Evolutionary conservation across 2,113 vertebrate genomes (phyloP).

Genomic region (Nothocercus nigrocapillus): DNA sequence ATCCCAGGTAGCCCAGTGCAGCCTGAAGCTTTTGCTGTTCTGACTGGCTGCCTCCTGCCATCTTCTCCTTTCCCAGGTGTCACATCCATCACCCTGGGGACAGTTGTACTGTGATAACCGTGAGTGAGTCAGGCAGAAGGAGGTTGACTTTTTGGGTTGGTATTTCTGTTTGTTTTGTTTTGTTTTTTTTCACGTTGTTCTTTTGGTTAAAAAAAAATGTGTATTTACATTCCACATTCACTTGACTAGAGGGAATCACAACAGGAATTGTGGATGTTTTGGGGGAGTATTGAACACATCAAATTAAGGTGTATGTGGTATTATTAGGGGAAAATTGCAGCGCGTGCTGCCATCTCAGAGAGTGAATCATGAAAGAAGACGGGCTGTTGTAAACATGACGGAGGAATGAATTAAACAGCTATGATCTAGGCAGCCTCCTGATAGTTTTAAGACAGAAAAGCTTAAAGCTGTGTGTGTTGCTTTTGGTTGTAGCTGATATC

Average conservation of each 20-base stretch:
- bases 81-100: background rate
- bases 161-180: background rate
- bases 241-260: background rate
- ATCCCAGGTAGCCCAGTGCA: background rate
- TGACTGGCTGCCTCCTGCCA: background rate
- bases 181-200: background rate
- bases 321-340: background rate
- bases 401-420: conserved; percentile 10
- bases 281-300: background rate
- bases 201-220: background rate
- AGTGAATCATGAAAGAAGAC: background rate
- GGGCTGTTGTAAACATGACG: background rate
- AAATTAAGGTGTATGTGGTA: background rate
- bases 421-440: background rate
- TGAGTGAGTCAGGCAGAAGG: background rate
- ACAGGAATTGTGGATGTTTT: background rate
- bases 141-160: background rate
- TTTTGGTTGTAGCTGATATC: background rate
- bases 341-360: background rate
- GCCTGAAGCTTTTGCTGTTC: background rate
- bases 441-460: background rate
- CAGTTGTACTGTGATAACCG: background rate
- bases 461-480: background rate
- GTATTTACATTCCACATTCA: background rate
- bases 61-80: background rate